Conservation (phyloP, 2,888 invertebrate genomes). For the Yponomeuta cagnagella region DNA sequence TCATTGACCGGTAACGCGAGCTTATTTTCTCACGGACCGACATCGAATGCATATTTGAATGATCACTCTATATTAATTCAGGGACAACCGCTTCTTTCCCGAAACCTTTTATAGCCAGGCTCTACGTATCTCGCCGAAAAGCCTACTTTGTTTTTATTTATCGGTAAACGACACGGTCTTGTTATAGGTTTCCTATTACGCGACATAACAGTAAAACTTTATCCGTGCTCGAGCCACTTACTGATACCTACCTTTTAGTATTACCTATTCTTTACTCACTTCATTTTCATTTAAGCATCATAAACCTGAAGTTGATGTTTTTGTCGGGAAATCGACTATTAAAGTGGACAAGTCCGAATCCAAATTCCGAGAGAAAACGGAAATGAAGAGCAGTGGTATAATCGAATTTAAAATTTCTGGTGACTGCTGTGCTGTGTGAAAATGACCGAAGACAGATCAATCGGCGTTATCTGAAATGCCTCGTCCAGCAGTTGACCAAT, state of each 20-base stretch:
- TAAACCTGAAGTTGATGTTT: too few relatives aligned
- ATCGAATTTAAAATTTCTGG: too few relatives aligned
- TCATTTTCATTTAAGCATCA: neutral
- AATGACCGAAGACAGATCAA: too few relatives aligned
- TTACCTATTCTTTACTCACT: neutral
- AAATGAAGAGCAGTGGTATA: too few relatives aligned
- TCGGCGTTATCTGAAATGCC: too few relatives aligned
- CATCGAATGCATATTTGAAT: slow-evolving; percentile 15
- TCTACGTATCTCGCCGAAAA: neutral
- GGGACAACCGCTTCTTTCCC: neutral
- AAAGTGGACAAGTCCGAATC: too few relatives aligned
- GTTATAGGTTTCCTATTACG: neutral
- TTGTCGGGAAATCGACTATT: too few relatives aligned
- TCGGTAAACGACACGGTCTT: neutral
- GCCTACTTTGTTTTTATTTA: slow-evolving; percentile 1
- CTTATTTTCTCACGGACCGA: slow-evolving; percentile 4
- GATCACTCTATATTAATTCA: slow-evolving; percentile 16
- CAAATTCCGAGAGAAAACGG: too few relatives aligned
- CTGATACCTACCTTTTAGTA: neutral
- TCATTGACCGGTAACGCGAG: neutral
- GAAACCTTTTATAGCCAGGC: neutral
- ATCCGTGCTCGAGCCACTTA: neutral
- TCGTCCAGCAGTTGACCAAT: too few relatives aligned
- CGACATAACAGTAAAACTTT: neutral
- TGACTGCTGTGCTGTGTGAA: too few relatives aligned